Evolutionary conservation across 2,113 vertebrate species (phyloP).

Genomic region (Hemiscyllium ocellatum): DNA sequence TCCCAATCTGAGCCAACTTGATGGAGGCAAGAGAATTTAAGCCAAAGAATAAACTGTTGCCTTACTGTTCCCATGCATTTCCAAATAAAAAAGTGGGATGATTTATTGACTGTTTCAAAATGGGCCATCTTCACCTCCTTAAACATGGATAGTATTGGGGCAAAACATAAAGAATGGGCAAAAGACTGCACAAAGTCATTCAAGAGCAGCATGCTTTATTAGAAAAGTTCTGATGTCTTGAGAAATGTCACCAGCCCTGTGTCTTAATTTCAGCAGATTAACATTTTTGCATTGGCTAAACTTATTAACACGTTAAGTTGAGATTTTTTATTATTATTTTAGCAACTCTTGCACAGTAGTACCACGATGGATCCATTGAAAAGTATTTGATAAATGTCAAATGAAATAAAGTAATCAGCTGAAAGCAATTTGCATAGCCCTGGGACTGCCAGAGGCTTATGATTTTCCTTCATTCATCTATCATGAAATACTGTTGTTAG

Average conservation of each 20-base stretch:
- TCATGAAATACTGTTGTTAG: constrained; percentile 80
- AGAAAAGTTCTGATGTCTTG: background rate
- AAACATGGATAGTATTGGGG: background rate
- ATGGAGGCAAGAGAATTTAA: background rate
- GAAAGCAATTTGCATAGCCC: constrained; percentile 89
- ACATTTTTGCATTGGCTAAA: constrained; percentile 41
- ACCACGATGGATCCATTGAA: constrained; percentile 59
- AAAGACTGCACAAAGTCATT: background rate
- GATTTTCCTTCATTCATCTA: constrained; percentile 95
- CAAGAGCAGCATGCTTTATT: background rate
- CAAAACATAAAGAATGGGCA: background rate
- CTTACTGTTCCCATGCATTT: background rate
- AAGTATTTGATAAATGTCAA: constrained; percentile 86
- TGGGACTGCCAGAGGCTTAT: constrained; percentile 71
- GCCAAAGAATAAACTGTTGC: background rate
- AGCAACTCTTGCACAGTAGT: constrained; percentile 56
- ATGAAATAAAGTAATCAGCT: constrained; percentile 81
- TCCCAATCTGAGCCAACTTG: background rate
- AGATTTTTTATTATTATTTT: constrained; percentile 40
- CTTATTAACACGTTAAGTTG: constrained; percentile 46
- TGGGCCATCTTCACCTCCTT: background rate
- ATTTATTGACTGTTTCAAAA: background rate
- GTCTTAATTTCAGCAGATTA: background rate
- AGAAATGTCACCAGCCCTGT: background rate
- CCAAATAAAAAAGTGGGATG: background rate